Evolutionary conservation across 2,797 vertebrate species (phyloP).

Genomic region (Tragelaphus oryx): DNA sequence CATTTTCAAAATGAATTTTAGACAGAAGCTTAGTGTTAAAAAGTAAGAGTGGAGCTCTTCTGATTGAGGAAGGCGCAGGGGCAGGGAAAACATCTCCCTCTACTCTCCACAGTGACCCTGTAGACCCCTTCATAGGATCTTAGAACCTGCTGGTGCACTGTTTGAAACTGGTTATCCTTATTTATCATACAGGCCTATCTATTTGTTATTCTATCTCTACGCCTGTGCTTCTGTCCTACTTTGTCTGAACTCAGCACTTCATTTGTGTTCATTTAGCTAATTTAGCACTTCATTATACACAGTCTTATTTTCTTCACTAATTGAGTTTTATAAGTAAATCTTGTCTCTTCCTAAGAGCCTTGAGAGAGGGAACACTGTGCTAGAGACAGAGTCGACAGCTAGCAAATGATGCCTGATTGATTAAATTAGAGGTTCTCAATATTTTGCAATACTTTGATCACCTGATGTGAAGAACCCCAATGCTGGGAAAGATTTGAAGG

Average conservation of each 20-base stretch:
- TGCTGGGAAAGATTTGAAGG: background rate
- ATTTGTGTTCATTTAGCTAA: slow-evolving; percentile 44
- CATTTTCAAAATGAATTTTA: background rate
- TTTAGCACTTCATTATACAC: slow-evolving; percentile 45
- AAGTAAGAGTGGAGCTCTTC: background rate
- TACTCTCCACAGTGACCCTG: background rate
- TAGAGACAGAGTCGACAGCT: background rate
- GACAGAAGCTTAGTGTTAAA: background rate
- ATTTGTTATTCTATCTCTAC: background rate
- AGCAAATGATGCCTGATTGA: background rate
- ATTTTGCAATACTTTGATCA: background rate
- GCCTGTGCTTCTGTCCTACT: background rate
- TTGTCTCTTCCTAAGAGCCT: background rate
- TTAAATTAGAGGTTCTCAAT: slow-evolving; percentile 6
- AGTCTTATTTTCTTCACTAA: slow-evolving; percentile 26
- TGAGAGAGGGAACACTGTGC: background rate
- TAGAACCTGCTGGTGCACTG: background rate
- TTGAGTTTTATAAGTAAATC: slow-evolving; percentile 53
- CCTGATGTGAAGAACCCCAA: background rate
- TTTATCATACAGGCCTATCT: background rate
- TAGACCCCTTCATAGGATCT: background rate
- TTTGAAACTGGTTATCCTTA: background rate
- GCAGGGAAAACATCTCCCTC: background rate
- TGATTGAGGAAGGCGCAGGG: background rate
- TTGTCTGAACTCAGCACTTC: slow-evolving; percentile 38